A percentile compares a stretch with the other conserved stretches of the same genome.
phyloP scores from a whole-genome alignment of 2,888 invertebrate genomes.

The Notodonta dromedarius region DNA sequence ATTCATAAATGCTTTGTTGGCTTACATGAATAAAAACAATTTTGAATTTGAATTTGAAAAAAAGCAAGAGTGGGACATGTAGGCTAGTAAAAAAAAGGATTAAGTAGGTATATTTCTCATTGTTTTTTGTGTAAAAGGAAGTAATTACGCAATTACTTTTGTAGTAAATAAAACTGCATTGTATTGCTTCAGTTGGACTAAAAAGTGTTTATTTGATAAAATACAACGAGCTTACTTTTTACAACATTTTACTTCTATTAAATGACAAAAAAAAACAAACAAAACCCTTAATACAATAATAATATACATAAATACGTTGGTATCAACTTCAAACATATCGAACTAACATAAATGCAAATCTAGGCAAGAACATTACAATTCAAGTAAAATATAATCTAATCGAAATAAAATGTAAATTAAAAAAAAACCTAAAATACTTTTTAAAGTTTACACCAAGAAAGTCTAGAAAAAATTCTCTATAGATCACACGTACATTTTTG shows the following conservation, averaged over 20 bases:
- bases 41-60: too few species aligned
- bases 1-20: too few species aligned
- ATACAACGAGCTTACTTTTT: conserved; percentile 85
- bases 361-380: conserved; percentile 81
- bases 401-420: conserved; percentile 57
- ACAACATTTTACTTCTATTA: conserved; percentile 84
- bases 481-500: conserved; percentile 83
- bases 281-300: conserved; percentile 82
- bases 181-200: conserved; percentile 84
- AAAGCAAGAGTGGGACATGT: too few species aligned
- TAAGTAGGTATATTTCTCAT: too few species aligned
- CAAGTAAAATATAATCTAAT: conserved; percentile 71
- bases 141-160: too few species aligned
- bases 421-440: conserved; percentile 63
- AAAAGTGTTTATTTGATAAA: conserved; percentile 85
- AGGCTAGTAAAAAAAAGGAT: too few species aligned
- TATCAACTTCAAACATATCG: conserved; percentile 81
- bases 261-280: conserved; percentile 83
- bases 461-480: conserved; percentile 73
- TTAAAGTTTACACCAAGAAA: conserved; percentile 72
- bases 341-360: conserved; percentile 83
- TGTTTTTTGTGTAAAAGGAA: too few species aligned
- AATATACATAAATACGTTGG: conserved; percentile 83
- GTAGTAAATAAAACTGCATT: conserved; percentile 67
- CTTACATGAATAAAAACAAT: too few species aligned